phyloP scores from a whole-genome alignment of 1,140 invertebrate species.

The Tigriopus japonicus region DNA sequence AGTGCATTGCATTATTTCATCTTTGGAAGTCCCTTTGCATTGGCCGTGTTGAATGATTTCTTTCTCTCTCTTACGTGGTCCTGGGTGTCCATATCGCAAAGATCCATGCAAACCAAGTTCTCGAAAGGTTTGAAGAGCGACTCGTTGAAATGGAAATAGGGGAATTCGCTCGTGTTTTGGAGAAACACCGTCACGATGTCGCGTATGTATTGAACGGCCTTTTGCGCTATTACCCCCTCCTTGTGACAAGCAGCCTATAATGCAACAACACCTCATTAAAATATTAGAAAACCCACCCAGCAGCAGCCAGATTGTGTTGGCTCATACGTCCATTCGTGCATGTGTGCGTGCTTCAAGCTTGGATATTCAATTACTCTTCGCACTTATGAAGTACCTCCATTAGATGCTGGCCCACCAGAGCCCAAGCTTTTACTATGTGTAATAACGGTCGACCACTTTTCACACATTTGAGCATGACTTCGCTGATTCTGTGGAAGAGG shows the following conservation, averaged over 20 bases:
- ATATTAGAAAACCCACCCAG: conserved; percentile 31
- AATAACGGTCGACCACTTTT: conserved; percentile 65
- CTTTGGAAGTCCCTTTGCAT: no score
- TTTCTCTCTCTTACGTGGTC: conserved; percentile 41
- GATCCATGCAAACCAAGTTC: conserved; percentile 71
- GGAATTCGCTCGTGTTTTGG: conserved; percentile 57
- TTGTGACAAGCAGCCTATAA: conserved; percentile 54
- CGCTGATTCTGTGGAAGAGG: conserved; percentile 59
- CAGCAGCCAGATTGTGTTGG: no score
- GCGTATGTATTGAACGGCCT: conserved; percentile 79
- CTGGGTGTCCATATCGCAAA: conserved; percentile 73
- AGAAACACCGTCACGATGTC: conserved; percentile 69
- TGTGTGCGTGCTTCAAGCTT: neutral
- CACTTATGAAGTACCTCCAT: conserved; percentile 45
- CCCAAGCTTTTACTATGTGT: conserved; percentile 76
- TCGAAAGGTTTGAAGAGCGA: conserved; percentile 85
- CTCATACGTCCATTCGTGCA: no score
- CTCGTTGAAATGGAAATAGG: conserved; percentile 88
- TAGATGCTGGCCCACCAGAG: conserved; percentile 66
- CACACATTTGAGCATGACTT: conserved; percentile 66
- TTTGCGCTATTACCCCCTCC: conserved; percentile 66
- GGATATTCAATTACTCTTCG: neutral
- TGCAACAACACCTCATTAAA: no score
- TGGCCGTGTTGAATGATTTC: no score
- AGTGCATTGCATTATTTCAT: conserved; percentile 13